These are phyloP conservation scores for Ovis aries DNA, from an alignment of 2,113 vertebrate species.

Conservation along the genomic window ARS-UI_Ramb_v3.0 NC_056061.1:57106501-57107000, in stretches of 20 bases:
- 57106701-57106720: background rate
- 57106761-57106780: background rate
- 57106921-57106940: background rate
- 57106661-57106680: background rate
- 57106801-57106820: background rate
- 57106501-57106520: background rate
- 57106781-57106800: accelerated
- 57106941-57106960: background rate
- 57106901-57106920: background rate
- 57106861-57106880: background rate
- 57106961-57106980: background rate
- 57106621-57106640: background rate
- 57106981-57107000: background rate
- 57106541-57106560: background rate
- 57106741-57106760: background rate
- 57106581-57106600: background rate
- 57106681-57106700: background rate
- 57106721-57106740: background rate
- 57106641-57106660: background rate
- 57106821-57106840: too few relatives aligned
- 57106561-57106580: background rate
- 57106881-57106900: background rate
- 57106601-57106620: background rate
- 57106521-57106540: background rate
- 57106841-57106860: background rate